phyloP scores from a whole-genome alignment of 53 echinoderm and acorn worm genomes.

The Antedon mediterranea region DNA sequence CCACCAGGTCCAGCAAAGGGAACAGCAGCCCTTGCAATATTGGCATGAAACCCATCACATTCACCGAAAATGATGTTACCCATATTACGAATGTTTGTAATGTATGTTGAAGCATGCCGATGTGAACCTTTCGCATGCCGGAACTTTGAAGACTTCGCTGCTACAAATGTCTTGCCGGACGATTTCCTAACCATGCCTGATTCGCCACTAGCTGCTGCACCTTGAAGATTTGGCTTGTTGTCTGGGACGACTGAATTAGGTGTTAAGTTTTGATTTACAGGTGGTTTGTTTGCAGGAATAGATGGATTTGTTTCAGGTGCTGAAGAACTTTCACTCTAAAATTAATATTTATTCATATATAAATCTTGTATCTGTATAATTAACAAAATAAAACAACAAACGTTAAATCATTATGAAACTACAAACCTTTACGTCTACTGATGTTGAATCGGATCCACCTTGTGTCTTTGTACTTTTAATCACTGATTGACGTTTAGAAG shows the following conservation, averaged over 20 bases:
- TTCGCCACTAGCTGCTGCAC: not conserved
- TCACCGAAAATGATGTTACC: constrained; percentile 77
- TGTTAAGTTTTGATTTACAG: not conserved
- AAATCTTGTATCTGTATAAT: too few species aligned
- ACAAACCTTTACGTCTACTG: not conserved
- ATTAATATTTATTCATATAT: too few species aligned
- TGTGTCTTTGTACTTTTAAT: not conserved
- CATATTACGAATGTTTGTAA: constrained; percentile 57
- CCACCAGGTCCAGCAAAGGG: constrained; percentile 71
- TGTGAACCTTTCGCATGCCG: constrained; percentile 50
- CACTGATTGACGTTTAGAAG: constrained; percentile 23
- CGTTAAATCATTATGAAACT: not conserved
- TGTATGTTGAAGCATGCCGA: constrained; percentile 42
- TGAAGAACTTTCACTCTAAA: not conserved
- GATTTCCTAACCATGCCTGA: not conserved
- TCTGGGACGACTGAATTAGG: not conserved
- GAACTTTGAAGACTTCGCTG: constrained; percentile 65
- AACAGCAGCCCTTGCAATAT: constrained; percentile 71
- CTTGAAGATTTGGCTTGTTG: not conserved
- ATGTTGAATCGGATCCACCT: not conserved
- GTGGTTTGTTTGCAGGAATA: not conserved
- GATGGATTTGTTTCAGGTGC: not conserved
- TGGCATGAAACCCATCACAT: constrained; percentile 93
- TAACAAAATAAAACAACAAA: too few species aligned
- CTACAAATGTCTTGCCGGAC: constrained; percentile 38